A percentile compares a stretch with the other conserved stretches of the same genome.
These are phyloP conservation scores for Brachypalpus laphriformis DNA, from an alignment of 2,888 invertebrate genomes.

Conservation along the genomic window DNA sequence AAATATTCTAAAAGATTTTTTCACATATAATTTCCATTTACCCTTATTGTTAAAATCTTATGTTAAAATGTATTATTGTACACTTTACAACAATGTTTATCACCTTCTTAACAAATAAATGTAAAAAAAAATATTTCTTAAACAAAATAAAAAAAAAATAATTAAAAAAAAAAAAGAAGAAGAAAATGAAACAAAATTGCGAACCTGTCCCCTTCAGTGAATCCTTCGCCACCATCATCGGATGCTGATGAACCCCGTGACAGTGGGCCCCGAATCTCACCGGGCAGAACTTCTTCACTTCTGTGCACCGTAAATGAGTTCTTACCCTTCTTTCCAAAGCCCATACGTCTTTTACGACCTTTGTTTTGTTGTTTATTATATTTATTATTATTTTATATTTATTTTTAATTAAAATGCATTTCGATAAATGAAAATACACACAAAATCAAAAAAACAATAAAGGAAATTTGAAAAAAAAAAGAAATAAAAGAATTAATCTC, in stretches of 20 bases:
- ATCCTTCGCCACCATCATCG: slow-evolving; percentile 95
- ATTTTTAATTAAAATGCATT: slow-evolving; percentile 4
- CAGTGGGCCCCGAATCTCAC: slow-evolving; percentile 86
- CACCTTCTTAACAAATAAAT: slow-evolving; percentile 35
- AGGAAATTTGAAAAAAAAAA: not conserved
- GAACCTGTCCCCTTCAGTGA: slow-evolving; percentile 93
- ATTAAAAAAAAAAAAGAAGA: slow-evolving; percentile 61
- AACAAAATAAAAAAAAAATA: slow-evolving; percentile 68
- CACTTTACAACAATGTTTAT: slow-evolving; percentile 56
- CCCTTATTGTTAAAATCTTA: slow-evolving; percentile 5
- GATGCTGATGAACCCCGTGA: slow-evolving; percentile 95
- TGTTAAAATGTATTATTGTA: not conserved
- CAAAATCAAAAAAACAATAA: too few relatives aligned
- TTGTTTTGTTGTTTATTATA: slow-evolving; percentile 76
- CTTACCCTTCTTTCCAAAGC: slow-evolving; percentile 97
- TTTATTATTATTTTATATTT: slow-evolving; percentile 65
- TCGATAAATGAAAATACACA: slow-evolving; percentile 72
- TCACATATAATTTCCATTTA: not conserved
- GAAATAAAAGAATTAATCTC: not conserved
- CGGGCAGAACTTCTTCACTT: slow-evolving; percentile 98
- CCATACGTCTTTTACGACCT: slow-evolving; percentile 97
- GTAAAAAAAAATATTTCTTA: slow-evolving; percentile 1
- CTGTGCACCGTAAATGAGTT: slow-evolving; percentile 98
- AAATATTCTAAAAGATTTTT: too few relatives aligned
- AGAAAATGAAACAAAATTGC: slow-evolving; percentile 76